Conservation (phyloP, 1,140 invertebrate genomes). For the Dinoponera quadriceps region DNA sequence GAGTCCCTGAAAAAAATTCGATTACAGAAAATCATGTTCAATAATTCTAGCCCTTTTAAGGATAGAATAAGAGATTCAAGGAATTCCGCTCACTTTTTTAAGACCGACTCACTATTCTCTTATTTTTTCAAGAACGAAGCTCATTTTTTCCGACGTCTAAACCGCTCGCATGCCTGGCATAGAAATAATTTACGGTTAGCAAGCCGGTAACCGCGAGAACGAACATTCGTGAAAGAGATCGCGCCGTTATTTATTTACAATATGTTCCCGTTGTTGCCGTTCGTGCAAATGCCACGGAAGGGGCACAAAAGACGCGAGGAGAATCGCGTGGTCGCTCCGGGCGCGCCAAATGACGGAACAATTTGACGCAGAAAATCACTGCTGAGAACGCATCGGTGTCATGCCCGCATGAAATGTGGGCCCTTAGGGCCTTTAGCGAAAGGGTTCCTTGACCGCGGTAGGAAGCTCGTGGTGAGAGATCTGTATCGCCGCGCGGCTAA, state of each 20-base stretch:
- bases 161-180: too few relatives aligned
- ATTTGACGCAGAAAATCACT: conserved; percentile 56
- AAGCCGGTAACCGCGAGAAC: not conserved
- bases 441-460: conserved; percentile 76
- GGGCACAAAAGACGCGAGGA: not conserved
- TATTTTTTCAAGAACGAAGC: too few relatives aligned
- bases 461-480: conserved; percentile 63
- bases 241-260: not conserved
- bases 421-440: conserved; percentile 52
- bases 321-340: not conserved
- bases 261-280: not conserved
- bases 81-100: too few relatives aligned
- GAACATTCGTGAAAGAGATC: not conserved
- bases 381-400: conserved; percentile 57
- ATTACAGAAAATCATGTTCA: too few relatives aligned
- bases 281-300: not conserved
- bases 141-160: too few relatives aligned
- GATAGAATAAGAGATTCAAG: too few relatives aligned
- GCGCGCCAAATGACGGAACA: conserved; percentile 39
- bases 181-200: not conserved
- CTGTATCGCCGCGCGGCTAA: conserved; percentile 49
- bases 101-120: too few relatives aligned
- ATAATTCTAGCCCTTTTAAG: too few relatives aligned
- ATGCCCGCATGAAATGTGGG: conserved; percentile 50
- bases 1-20: too few relatives aligned